A percentile compares a stretch with the other conserved stretches of the same genome.
phyloP scores from a whole-genome alignment of 2,797 vertebrate species.

The Brotula barbata region DNA sequence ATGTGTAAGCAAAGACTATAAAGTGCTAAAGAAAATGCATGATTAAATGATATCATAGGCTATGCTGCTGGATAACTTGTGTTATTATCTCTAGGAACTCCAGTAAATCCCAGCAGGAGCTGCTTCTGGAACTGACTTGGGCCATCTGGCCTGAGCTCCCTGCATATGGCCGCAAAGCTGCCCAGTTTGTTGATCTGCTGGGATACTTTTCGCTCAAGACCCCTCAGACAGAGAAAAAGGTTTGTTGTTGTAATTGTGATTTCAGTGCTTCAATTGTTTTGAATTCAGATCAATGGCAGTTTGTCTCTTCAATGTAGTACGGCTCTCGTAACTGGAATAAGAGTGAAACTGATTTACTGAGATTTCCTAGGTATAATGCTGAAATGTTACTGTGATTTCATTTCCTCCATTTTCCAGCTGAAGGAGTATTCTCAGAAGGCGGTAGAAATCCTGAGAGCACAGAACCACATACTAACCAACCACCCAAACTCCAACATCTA shows the following conservation, averaged over 20 bases:
- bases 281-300: not conserved
- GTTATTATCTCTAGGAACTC: slow-evolving; percentile 84
- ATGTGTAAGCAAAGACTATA: too few relatives aligned
- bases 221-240: slow-evolving; percentile 98
- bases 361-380: not conserved
- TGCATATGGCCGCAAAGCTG: slow-evolving; percentile 97
- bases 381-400: not conserved
- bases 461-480: slow-evolving; percentile 98
- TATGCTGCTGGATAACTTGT: not conserved
- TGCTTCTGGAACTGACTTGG: slow-evolving; percentile 96
- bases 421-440: slow-evolving; percentile 99
- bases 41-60: not conserved
- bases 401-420: slow-evolving; percentile 74
- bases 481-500: slow-evolving; percentile 99
- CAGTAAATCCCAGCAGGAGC: slow-evolving; percentile 94
- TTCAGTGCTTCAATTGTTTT: not conserved
- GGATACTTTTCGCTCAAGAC: slow-evolving; percentile 99
- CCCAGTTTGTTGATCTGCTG: slow-evolving; percentile 97
- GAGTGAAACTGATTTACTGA: too few relatives aligned
- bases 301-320: not conserved
- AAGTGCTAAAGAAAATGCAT: too few relatives aligned
- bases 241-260: slow-evolving; percentile 39
- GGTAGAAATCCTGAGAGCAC: slow-evolving; percentile 94
- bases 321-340: not conserved
- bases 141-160: slow-evolving; percentile 99